Evolutionary conservation across 2,797 vertebrate species (phyloP).

Genomic region (Botia almorhae): DNA sequence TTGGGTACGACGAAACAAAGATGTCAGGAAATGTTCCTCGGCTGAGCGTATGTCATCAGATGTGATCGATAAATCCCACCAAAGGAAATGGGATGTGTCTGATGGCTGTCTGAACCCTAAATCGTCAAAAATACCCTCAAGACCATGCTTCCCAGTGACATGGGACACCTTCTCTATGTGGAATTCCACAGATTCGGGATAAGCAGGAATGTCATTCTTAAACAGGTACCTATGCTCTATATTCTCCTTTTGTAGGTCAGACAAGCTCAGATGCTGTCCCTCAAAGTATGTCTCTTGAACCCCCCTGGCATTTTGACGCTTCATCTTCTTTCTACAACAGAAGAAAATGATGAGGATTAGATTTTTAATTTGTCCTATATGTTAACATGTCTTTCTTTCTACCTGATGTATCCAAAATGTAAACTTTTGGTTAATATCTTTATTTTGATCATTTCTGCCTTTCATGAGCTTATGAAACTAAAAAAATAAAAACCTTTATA

Average conservation of each 20-base stretch:
- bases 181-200: constrained; percentile 60
- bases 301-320: background rate
- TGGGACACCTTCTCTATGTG: constrained; percentile 58
- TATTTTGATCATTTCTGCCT: too few species aligned
- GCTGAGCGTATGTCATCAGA: constrained; percentile 52
- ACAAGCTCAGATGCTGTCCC: constrained; percentile 37
- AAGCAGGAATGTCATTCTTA: constrained; percentile 17
- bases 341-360: background rate
- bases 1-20: constrained; percentile 38
- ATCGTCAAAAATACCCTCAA: constrained; percentile 27
- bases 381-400: background rate
- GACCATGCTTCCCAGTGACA: constrained; percentile 39
- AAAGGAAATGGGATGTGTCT: constrained; percentile 4
- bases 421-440: too few species aligned
- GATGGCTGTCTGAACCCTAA: constrained; percentile 30
- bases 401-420: too few species aligned
- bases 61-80: constrained; percentile 62
- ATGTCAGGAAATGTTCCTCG: constrained; percentile 51
- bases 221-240: background rate
- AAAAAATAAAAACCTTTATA: too few species aligned
- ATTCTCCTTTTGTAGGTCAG: constrained; percentile 16
- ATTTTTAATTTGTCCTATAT: background rate
- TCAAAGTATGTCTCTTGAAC: accelerated
- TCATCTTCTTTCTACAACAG: constrained; percentile 26
- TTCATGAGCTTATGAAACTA: too few species aligned